Evolutionary conservation across 1,140 invertebrate genomes (phyloP).

Genomic region (Neodiprion virginianus): DNA sequence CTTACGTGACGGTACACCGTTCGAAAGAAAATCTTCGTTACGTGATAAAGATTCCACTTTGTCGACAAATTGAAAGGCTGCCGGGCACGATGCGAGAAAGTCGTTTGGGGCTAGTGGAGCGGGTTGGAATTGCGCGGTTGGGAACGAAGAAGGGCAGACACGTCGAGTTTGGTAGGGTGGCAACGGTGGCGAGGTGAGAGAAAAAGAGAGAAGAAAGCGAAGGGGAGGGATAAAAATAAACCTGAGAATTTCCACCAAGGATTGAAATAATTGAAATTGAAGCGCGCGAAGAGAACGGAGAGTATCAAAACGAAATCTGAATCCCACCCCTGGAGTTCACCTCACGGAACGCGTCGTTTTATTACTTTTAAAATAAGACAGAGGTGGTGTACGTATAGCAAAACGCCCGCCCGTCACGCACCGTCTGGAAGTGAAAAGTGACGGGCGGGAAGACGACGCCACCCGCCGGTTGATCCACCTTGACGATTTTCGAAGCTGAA

Average conservation of each 20-base stretch:
- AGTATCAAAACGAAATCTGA: neutral
- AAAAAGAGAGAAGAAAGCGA: no score
- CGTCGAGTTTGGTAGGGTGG: neutral
- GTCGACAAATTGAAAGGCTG: no score
- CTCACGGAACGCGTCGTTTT: neutral
- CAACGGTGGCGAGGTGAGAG: neutral
- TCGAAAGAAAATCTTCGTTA: no score
- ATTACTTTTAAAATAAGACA: neutral
- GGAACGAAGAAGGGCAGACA: neutral
- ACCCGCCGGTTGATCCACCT: no score
- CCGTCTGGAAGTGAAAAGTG: no score
- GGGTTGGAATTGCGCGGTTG: neutral
- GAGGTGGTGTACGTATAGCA: neutral
- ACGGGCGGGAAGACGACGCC: no score
- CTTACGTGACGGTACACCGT: neutral
- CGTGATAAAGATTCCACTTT: no score
- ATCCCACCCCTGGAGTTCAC: neutral
- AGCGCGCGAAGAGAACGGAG: neutral
- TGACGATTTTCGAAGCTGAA: no score
- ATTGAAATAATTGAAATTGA: neutral
- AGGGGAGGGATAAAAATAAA: no score
- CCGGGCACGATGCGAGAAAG: neutral
- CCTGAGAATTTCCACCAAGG: neutral
- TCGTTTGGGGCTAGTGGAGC: neutral
- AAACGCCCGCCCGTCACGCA: no score